phyloP scores from a whole-genome alignment of 1,140 invertebrate genomes.

The Stegodyphus mimosarum region DNA sequence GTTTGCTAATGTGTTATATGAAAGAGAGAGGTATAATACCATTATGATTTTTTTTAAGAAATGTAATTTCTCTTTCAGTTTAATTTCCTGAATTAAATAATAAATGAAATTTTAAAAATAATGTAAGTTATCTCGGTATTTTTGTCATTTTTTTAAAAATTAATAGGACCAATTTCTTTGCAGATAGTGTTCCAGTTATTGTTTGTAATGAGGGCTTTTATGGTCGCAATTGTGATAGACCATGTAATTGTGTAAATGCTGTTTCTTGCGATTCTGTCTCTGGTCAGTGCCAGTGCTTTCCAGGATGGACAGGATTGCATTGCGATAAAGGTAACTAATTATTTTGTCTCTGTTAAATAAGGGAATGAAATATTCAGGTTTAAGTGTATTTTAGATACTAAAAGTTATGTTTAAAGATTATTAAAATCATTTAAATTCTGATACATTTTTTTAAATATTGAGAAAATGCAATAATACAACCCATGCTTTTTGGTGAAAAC shows the following conservation, averaged over 20 bases:
- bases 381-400: no score
- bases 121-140: not conserved
- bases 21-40: no score
- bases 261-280: conserved; percentile 66
- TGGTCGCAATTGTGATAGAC: conserved; percentile 80
- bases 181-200: conserved; percentile 58
- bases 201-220: conserved; percentile 83
- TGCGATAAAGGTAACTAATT: conserved; percentile 74
- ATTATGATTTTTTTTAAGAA: no score
- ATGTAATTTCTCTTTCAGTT: no score
- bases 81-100: not conserved
- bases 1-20: no score
- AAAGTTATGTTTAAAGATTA: no score
- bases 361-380: no score
- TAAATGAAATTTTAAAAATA: not conserved
- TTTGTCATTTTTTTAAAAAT: not conserved
- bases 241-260: conserved; percentile 87
- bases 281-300: conserved; percentile 86
- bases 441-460: no score
- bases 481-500: no score
- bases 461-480: no score
- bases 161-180: not conserved
- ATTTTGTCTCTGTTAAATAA: not conserved
- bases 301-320: conserved; percentile 83
- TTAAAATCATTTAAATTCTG: no score